Conservation (phyloP, 1,140 invertebrate species). For the Bombus superbus region DNA sequence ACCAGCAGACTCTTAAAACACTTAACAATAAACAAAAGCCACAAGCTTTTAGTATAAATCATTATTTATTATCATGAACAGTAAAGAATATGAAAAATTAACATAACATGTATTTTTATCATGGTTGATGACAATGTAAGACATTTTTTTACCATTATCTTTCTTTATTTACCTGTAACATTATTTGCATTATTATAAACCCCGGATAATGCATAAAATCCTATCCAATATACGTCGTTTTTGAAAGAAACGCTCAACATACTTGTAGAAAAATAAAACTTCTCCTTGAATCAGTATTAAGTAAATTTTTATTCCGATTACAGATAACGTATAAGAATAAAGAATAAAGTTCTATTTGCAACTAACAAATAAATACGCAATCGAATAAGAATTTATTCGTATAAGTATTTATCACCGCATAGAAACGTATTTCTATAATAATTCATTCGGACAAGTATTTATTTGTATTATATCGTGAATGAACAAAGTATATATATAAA, state of each 20-base stretch:
- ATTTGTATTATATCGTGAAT: neutral
- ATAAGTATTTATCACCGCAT: neutral
- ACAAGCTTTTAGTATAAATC: too few species aligned
- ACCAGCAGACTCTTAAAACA: too few species aligned
- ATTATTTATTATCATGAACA: too few species aligned
- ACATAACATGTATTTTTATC: too few species aligned
- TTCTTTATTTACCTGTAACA: too few species aligned
- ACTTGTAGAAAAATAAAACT: neutral
- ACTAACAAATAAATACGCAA: neutral
- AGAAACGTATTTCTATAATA: neutral
- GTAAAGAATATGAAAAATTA: too few species aligned
- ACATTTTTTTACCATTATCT: too few species aligned
- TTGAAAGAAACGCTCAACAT: neutral
- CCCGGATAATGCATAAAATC: neutral
- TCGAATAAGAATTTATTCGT: neutral
- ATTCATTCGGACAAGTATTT: neutral
- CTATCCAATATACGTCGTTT: neutral
- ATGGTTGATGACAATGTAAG: too few species aligned
- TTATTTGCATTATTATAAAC: neutral
- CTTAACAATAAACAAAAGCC: too few species aligned
- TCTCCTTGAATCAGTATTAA: neutral
- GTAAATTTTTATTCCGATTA: neutral
- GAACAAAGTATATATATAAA: neutral
- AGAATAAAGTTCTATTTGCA: too few species aligned
- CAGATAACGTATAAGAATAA: neutral